Percentiles rank a stretch among this genome's conserved stretches.
phyloP scores from a whole-genome alignment of 2,888 invertebrate genomes.

The Athrips mouffetella region DNA sequence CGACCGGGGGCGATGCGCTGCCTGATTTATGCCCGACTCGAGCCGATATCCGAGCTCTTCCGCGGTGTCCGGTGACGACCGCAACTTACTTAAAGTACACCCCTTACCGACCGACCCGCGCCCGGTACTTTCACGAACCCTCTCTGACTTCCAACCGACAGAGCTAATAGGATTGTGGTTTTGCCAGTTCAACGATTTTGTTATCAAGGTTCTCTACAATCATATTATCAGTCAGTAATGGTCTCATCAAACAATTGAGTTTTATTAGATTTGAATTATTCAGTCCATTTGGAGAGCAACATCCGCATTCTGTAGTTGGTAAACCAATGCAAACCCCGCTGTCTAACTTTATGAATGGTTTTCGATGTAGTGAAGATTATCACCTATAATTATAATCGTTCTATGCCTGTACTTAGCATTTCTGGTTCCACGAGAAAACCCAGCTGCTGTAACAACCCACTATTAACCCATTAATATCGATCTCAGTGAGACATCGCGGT shows the following conservation, averaged over 20 bases:
- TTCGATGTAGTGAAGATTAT: slow-evolving; percentile 7
- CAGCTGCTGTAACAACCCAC: slow-evolving; percentile 21
- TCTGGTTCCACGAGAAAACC: slow-evolving; percentile 18
- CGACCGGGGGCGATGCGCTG: slow-evolving; percentile 59
- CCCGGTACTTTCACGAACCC: slow-evolving; percentile 3
- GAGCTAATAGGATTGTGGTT: slow-evolving; percentile 18
- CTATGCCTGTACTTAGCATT: slow-evolving; percentile 17
- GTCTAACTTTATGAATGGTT: not conserved
- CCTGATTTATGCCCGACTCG: slow-evolving; percentile 67
- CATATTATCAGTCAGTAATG: not conserved
- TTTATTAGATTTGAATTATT: not conserved
- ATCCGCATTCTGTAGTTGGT: not conserved
- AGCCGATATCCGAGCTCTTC: slow-evolving; percentile 70
- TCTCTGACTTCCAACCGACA: slow-evolving; percentile 5
- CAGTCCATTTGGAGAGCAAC: not conserved
- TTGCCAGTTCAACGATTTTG: slow-evolving; percentile 7
- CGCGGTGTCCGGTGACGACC: slow-evolving; percentile 67
- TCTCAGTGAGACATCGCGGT: slow-evolving; percentile 38
- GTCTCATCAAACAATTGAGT: not conserved
- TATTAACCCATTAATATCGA: slow-evolving; percentile 42
- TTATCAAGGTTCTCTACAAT: not conserved
- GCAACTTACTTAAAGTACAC: slow-evolving; percentile 44
- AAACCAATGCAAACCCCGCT: not conserved
- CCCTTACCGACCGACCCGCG: slow-evolving; percentile 33
- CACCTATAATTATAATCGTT: slow-evolving; percentile 9